These are phyloP conservation scores for Dipodomys merriami DNA, from an alignment of 2,113 vertebrate species.

Conservation along the genomic window DNA sequence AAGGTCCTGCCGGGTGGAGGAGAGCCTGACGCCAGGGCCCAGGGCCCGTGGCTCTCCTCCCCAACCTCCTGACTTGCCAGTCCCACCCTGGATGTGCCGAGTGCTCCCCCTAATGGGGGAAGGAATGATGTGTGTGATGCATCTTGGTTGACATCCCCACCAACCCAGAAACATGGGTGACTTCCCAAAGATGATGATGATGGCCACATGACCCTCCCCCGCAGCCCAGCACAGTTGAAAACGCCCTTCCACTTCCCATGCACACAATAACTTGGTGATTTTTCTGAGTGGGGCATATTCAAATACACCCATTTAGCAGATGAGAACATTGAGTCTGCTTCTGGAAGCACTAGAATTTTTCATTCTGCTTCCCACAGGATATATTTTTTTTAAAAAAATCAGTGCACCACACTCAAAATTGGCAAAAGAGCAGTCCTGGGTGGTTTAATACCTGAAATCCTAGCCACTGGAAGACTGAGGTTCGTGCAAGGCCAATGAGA, in stretches of 20 bases:
- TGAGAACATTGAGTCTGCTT: background rate
- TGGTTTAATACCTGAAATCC: no score
- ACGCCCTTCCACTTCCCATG: background rate
- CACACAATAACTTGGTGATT: background rate
- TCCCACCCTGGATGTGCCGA: background rate
- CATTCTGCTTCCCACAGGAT: background rate
- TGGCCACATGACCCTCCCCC: rapidly evolving
- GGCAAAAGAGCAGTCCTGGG: background rate
- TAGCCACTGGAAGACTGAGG: no score
- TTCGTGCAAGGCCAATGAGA: no score
- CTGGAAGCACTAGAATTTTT: background rate
- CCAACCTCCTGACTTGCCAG: background rate
- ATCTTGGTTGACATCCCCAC: background rate
- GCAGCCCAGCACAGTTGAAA: background rate
- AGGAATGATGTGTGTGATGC: background rate
- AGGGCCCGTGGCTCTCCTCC: background rate
- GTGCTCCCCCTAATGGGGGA: slow-evolving; percentile 68
- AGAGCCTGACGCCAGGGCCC: background rate
- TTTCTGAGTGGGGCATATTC: background rate
- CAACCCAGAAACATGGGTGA: no score
- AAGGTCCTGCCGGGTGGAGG: slow-evolving; percentile 18
- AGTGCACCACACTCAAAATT: background rate
- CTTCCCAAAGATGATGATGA: background rate
- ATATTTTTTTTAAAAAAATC: background rate
- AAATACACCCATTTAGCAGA: slow-evolving; percentile 44